Evolutionary conservation across 1,140 invertebrate species (phyloP).

Genomic region (Neodiprion fabricii): DNA sequence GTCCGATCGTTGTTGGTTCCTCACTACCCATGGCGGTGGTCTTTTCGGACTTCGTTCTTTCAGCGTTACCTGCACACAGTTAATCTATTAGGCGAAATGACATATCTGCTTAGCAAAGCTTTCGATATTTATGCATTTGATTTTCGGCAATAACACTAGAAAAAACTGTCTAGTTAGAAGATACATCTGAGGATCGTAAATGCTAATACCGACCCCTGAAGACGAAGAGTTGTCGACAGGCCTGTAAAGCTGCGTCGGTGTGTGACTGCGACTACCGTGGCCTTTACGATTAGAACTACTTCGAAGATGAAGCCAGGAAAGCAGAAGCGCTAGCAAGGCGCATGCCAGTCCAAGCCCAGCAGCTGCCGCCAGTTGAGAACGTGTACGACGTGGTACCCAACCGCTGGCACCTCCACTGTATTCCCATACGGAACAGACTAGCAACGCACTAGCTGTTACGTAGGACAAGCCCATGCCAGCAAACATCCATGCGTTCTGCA

Average conservation of each 20-base stretch:
- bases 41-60: conserved; percentile 54
- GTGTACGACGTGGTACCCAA: conserved; percentile 57
- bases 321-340: conserved; percentile 52
- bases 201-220: conserved; percentile 47
- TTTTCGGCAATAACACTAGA: conserved; percentile 2
- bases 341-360: conserved; percentile 54
- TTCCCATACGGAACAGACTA: conserved; percentile 55
- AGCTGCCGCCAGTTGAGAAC: conserved; percentile 53
- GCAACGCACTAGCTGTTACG: conserved; percentile 49
- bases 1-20: conserved; percentile 49
- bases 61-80: conserved; percentile 45
- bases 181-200: neutral
- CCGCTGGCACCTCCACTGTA: conserved; percentile 55
- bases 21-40: conserved; percentile 47
- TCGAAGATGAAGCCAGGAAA: conserved; percentile 55
- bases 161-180: no score
- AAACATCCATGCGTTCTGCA: conserved; percentile 59
- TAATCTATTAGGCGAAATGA: neutral
- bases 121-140: conserved; percentile 12
- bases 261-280: conserved; percentile 44
- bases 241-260: conserved; percentile 55
- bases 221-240: conserved; percentile 59
- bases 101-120: neutral
- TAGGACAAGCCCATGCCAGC: conserved; percentile 56
- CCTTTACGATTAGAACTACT: conserved; percentile 44